phyloP scores from a whole-genome alignment of 2,888 invertebrate genomes.

The Heliconius sara region DNA sequence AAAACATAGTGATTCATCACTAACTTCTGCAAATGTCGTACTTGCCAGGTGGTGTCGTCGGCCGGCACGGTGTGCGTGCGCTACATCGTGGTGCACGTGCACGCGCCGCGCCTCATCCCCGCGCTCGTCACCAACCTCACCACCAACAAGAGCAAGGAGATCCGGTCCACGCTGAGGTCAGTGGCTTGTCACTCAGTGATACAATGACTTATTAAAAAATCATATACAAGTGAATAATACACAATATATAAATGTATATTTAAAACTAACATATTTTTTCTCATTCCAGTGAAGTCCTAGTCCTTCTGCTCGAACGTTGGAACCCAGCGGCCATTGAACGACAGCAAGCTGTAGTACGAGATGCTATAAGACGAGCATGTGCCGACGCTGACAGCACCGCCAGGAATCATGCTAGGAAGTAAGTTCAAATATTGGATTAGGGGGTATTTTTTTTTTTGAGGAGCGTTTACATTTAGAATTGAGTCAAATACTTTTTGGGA shows the following conservation, averaged over 20 bases:
- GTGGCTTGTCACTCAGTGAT: no score
- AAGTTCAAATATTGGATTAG: neutral
- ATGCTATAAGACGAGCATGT: slow-evolving; percentile 93
- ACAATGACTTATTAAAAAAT: no score
- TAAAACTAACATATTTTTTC: no score
- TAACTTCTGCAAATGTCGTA: no score
- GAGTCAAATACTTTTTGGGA: no score
- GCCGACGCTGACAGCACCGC: slow-evolving; percentile 97
- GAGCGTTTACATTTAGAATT: no score
- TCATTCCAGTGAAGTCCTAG: slow-evolving; percentile 89
- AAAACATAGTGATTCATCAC: no score
- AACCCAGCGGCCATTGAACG: slow-evolving; percentile 91
- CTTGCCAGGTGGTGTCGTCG: slow-evolving; percentile 90
- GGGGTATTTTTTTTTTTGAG: no score
- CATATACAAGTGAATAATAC: no score
- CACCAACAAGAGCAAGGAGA: slow-evolving; percentile 95
- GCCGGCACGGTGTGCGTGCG: slow-evolving; percentile 93
- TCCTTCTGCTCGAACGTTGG: slow-evolving; percentile 94
- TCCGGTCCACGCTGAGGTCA: slow-evolving; percentile 86
- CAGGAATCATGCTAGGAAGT: slow-evolving; percentile 92
- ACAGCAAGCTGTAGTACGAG: slow-evolving; percentile 90
- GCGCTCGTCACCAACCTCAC: slow-evolving; percentile 90
- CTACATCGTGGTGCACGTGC: slow-evolving; percentile 94
- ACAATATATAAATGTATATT: no score
- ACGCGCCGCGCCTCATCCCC: slow-evolving; percentile 91